Conservation (phyloP, 1,140 invertebrate species). For the Doryteuthis pealeii region DNA sequence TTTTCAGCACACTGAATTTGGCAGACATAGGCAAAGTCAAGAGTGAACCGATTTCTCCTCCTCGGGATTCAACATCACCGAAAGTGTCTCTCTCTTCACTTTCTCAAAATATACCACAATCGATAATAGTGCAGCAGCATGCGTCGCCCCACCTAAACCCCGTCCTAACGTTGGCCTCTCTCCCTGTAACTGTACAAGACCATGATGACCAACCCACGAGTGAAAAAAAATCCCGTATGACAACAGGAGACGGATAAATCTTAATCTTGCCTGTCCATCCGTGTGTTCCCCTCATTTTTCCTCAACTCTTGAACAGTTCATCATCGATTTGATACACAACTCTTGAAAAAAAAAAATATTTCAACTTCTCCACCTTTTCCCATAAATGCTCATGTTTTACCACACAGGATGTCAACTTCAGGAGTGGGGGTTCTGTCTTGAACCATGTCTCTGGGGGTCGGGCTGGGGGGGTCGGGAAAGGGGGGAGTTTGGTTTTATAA, state of each 20-base stretch:
- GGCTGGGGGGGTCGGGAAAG: too few relatives aligned
- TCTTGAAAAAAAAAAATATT: too few relatives aligned
- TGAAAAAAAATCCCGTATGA: neutral
- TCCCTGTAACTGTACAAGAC: neutral
- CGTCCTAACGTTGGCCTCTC: neutral
- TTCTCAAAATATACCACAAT: neutral
- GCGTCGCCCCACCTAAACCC: neutral
- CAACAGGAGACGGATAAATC: neutral
- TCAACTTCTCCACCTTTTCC: too few relatives aligned
- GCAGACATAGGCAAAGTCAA: conserved; percentile 72
- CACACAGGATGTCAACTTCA: too few relatives aligned
- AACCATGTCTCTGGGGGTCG: too few relatives aligned
- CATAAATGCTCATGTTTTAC: too few relatives aligned
- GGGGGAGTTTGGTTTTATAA: too few relatives aligned
- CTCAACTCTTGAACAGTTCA: too few relatives aligned
- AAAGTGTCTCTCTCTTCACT: neutral
- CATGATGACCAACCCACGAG: neutral
- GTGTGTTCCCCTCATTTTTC: too few relatives aligned
- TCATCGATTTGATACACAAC: too few relatives aligned
- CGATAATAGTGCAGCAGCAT: neutral
- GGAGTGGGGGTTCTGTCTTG: too few relatives aligned
- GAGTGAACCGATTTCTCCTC: conserved; percentile 91
- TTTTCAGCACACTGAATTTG: neutral
- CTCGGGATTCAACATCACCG: conserved; percentile 66
- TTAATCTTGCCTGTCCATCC: too few relatives aligned